Conservation (phyloP, 2,888 invertebrate species). For the Heteromyza rotundicornis region DNA sequence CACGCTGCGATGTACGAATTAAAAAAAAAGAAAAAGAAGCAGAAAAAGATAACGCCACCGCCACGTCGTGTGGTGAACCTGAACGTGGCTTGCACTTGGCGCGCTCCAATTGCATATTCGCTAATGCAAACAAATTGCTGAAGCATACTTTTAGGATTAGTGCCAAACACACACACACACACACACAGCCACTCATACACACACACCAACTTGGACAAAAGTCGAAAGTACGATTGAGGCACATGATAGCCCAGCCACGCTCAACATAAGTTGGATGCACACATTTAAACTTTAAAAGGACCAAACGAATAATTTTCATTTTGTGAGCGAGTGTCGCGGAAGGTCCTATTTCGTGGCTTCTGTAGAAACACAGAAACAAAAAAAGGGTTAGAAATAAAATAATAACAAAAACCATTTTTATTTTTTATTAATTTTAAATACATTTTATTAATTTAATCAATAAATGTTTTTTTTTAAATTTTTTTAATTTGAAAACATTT, state of each 20-base stretch:
- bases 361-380: too few relatives aligned
- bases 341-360: background rate
- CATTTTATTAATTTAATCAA: too few relatives aligned
- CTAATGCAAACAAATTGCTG: slow-evolving; percentile 1
- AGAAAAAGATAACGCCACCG: background rate
- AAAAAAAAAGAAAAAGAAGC: too few relatives aligned
- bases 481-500: too few relatives aligned
- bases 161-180: background rate
- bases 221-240: background rate
- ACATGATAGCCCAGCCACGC: background rate
- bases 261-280: background rate
- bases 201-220: too few relatives aligned
- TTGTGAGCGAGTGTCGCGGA: background rate
- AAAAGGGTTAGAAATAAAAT: too few relatives aligned
- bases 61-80: background rate
- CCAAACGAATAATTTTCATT: background rate
- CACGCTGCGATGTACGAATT: background rate
- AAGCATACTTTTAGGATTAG: background rate
- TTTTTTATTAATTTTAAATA: too few relatives aligned
- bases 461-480: too few relatives aligned
- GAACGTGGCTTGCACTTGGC: background rate
- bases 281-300: background rate
- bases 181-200: too few relatives aligned
- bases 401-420: too few relatives aligned
- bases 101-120: background rate